A percentile compares a stretch with the other conserved stretches of the same genome.
These are phyloP conservation scores for Andrena fulva DNA, from an alignment of 2,888 invertebrate genomes.

Conservation along the genomic window DNA sequence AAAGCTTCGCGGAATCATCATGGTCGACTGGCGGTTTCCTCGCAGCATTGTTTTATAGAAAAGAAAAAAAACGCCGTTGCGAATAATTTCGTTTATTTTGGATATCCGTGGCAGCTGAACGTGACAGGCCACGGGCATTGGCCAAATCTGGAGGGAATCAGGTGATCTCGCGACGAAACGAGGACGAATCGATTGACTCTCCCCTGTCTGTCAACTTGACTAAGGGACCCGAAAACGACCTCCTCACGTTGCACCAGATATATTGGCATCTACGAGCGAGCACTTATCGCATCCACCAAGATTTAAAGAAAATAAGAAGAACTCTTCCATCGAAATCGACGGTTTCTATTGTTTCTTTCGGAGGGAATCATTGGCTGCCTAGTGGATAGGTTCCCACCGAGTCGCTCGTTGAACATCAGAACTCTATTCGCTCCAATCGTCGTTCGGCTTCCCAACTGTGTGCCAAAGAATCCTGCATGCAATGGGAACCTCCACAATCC, in stretches of 20 bases:
- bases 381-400: background rate
- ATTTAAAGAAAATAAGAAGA: background rate
- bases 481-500: background rate
- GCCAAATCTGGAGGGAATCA: slow-evolving; percentile 54
- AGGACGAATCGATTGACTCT: slow-evolving; percentile 50
- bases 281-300: background rate
- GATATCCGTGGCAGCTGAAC: background rate
- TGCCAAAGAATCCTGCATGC: background rate
- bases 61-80: background rate
- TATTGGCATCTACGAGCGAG: background rate
- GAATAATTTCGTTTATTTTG: background rate
- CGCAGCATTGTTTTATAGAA: background rate
- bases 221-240: slow-evolving; percentile 23
- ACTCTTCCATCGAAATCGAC: background rate
- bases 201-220: slow-evolving; percentile 20
- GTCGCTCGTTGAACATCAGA: background rate
- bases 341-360: background rate
- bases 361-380: background rate
- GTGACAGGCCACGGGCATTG: slow-evolving; percentile 28
- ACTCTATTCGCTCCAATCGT: background rate
- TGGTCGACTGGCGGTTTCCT: too few relatives aligned
- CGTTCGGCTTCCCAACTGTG: background rate
- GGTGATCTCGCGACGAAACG: slow-evolving; percentile 46
- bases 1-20: background rate
- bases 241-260: background rate